These are phyloP conservation scores for Hiodon tergisus DNA, from an alignment of 2,113 vertebrate genomes.

Conservation along the genomic window DNA sequence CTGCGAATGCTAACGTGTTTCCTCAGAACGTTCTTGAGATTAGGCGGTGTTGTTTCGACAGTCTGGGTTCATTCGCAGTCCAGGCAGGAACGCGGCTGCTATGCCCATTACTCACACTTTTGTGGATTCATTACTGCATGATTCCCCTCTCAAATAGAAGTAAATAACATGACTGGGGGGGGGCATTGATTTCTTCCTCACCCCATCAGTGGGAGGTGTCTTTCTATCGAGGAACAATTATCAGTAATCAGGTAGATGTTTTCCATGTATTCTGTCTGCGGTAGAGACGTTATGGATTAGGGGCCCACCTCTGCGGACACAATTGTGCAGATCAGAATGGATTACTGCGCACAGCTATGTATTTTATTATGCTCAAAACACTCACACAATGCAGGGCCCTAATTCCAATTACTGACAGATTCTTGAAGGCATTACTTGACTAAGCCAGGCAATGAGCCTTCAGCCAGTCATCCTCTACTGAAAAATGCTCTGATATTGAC, in stretches of 20 bases:
- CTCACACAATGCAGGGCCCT: conserved; percentile 27
- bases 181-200: background rate
- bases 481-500: conserved; percentile 1
- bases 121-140: background rate
- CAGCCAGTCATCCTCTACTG: conserved; percentile 31
- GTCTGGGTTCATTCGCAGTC: background rate
- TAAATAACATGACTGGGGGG: background rate
- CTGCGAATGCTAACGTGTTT: background rate
- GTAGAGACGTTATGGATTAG: background rate
- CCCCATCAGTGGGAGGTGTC: background rate
- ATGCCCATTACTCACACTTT: background rate
- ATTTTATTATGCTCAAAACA: conserved; percentile 1
- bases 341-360: background rate
- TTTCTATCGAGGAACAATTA: background rate
- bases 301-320: background rate
- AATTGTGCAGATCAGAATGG: background rate
- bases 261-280: background rate
- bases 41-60: background rate
- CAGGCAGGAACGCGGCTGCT: background rate
- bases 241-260: background rate
- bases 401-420: conserved; percentile 25
- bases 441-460: conserved; percentile 28
- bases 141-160: background rate
- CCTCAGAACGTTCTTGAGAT: background rate
- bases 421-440: conserved; percentile 34